Evolutionary conservation across 2,797 vertebrate species (phyloP).

Genomic region (Sebastes variabilis): DNA sequence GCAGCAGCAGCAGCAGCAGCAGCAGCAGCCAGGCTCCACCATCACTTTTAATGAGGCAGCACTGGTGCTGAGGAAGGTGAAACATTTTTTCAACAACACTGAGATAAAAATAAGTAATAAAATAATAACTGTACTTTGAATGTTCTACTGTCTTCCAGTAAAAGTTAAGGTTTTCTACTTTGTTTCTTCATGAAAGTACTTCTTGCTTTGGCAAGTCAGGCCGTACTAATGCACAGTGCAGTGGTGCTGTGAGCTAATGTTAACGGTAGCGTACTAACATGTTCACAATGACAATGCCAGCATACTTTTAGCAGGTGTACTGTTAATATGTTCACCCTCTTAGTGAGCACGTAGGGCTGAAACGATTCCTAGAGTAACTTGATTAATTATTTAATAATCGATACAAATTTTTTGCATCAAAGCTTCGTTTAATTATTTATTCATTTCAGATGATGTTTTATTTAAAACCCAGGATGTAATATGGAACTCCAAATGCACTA

Average conservation of each 20-base stretch:
- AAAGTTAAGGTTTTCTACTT: not conserved
- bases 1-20: not conserved
- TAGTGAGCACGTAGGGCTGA: not conserved
- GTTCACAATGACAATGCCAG: not conserved
- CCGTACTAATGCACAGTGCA: not conserved
- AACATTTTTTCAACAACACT: not conserved
- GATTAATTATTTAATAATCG: too few relatives aligned
- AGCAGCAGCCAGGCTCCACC: not conserved
- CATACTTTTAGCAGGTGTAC: not conserved
- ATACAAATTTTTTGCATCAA: too few relatives aligned
- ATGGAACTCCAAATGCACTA: too few relatives aligned
- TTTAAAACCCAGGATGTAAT: too few relatives aligned
- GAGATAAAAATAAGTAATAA: not conserved
- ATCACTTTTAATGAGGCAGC: not conserved
- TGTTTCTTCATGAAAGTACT: not conserved
- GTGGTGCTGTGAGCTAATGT: not conserved
- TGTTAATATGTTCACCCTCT: too few relatives aligned
- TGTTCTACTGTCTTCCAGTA: not conserved
- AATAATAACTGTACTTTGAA: not conserved
- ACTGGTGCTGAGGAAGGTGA: not conserved
- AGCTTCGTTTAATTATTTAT: too few relatives aligned
- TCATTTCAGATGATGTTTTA: too few relatives aligned
- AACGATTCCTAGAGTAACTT: too few relatives aligned
- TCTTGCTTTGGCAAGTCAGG: not conserved
- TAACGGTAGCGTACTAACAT: not conserved